Conservation (phyloP, 37 sponge, comb jelly and placozoan species). For the Chondrosia reniformis region DNA sequence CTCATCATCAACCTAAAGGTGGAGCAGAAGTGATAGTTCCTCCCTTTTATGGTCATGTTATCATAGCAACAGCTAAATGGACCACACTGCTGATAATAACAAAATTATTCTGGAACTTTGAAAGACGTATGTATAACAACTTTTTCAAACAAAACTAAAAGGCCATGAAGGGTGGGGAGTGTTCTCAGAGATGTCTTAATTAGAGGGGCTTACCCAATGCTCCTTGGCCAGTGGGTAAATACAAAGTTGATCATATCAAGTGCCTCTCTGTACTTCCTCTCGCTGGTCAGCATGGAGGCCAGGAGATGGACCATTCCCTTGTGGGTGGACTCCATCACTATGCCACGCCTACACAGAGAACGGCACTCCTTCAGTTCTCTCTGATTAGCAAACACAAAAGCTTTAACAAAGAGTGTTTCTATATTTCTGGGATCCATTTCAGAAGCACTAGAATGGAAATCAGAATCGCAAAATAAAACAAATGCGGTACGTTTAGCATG, state of each 20-base stretch:
- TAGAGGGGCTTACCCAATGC: neutral
- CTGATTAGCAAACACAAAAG: neutral
- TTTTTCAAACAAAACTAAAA: too few relatives aligned
- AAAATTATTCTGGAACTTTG: too few relatives aligned
- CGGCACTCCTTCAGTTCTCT: neutral
- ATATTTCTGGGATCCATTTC: conserved; percentile 1
- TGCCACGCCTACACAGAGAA: neutral
- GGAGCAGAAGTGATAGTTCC: too few relatives aligned
- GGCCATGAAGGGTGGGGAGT: neutral
- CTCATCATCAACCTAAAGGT: neutral
- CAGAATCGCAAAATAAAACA: too few relatives aligned
- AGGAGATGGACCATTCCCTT: conserved; percentile 5
- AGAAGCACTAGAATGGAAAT: neutral
- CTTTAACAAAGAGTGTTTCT: neutral
- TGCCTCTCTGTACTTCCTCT: conserved; percentile 4
- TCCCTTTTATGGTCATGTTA: too few relatives aligned
- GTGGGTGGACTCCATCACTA: conserved; percentile 15
- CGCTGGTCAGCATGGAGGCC: neutral
- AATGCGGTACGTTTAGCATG: too few relatives aligned
- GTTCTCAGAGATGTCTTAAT: neutral
- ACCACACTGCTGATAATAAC: too few relatives aligned
- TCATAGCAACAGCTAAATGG: too few relatives aligned
- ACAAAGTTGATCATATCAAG: neutral
- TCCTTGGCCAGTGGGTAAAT: neutral
- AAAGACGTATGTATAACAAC: too few relatives aligned